A percentile compares a stretch with the other conserved stretches of the same genome.
phyloP scores from a whole-genome alignment of 2,113 vertebrate genomes.

The Lontra canadensis region DNA sequence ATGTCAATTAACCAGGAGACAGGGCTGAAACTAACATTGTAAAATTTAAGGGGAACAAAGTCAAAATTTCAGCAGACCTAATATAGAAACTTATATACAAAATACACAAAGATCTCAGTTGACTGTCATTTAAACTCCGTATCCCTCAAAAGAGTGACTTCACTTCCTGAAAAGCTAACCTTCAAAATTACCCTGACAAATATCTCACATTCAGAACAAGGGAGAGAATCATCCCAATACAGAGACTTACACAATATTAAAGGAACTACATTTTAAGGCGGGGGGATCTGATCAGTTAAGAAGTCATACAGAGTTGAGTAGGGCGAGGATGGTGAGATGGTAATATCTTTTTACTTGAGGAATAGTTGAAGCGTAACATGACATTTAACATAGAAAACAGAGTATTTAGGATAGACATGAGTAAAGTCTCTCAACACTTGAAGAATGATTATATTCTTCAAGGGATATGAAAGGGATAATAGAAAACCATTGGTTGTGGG shows the following conservation, averaged over 20 bases:
- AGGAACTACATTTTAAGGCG: background rate
- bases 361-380: background rate
- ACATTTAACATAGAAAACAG: background rate
- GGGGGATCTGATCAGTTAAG: background rate
- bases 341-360: background rate
- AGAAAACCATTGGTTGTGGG: background rate
- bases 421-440: background rate
- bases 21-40: background rate
- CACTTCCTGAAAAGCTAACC: background rate
- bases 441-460: background rate
- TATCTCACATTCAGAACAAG: background rate
- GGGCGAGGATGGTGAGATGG: background rate
- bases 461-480: background rate
- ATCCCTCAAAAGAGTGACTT: background rate
- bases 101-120: background rate
- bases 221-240: background rate
- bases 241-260: background rate
- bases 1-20: background rate
- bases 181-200: slow-evolving; percentile 34
- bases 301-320: background rate
- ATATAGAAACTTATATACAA: background rate
- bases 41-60: slow-evolving; percentile 5
- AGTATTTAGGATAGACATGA: background rate
- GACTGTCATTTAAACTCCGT: background rate
- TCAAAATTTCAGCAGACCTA: background rate